Evolutionary conservation across 2,113 vertebrate genomes (phyloP), one percentile per base, ranked within the genome.

Genomic region (Morone chrysops): DNA sequence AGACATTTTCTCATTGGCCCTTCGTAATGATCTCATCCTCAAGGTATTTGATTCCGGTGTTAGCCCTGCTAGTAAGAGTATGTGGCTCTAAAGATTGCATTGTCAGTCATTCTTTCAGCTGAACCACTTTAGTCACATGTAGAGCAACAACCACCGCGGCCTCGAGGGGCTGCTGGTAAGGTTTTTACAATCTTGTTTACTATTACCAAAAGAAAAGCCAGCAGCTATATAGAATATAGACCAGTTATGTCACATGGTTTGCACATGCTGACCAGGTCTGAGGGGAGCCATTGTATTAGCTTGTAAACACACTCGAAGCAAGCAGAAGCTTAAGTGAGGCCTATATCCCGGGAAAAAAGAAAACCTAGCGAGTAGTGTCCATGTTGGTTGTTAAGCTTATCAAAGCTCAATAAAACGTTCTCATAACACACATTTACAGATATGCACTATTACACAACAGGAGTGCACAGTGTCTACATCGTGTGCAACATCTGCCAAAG

Each of bases 191-290:
- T 51, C 12, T 36, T 63, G 18, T 79, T 68, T 36, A 47, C 22
- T 48, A 60, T 18, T 51, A 2, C 53, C 2, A 65, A 71, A 74
- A 60, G 53, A 62, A 57, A 72, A 31, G 8, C 18, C 69, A 69
- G 72, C 20, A 40, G 50, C 75, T 56, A 45, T 25, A 81, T 3
- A 65, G 77, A 85, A 75, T 9, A 78, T 47, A 20, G 18, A 69
- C 7, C 57, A 57, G 70, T 60, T 20, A 61, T 38, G 78, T 88
- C 86, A 93, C 81, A 85, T 92, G 86, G 11, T 75, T 50, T 70
- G 65, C 66, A 48, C 57, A 80, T 68, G 78, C 45, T 71, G 59
- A 68, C 53, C 47, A 54, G 68, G 22, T 81, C 70, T 92, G 54
- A 91, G 79, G 70, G 36, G 61, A 63, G 12, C 20, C 82, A 81